Evolutionary conservation across 2,113 vertebrate species (phyloP).

Genomic region (Copsychus sechellarum): DNA sequence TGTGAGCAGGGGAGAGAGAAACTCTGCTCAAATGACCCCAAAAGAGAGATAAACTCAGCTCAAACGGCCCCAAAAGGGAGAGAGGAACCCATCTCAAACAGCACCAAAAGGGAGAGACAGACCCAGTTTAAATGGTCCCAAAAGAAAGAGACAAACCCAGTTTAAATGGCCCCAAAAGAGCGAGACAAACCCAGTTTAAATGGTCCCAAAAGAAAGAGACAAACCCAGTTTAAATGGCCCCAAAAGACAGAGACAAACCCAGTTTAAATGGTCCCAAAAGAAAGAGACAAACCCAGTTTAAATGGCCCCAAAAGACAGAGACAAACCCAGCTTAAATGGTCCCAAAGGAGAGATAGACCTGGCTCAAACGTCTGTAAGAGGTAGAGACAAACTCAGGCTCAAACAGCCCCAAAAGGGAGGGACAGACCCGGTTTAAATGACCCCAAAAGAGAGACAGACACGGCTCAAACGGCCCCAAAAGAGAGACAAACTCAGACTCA

Average conservation of each 20-base stretch:
- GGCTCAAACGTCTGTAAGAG: too few species aligned
- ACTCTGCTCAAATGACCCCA: too few species aligned
- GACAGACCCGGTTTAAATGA: fast-evolving
- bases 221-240: background rate
- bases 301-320: background rate
- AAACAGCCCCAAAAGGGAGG: too few species aligned
- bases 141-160: background rate
- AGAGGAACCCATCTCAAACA: too few species aligned
- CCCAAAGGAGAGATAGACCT: too few species aligned
- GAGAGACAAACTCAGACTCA: background rate
- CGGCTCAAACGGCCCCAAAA: fast-evolving
- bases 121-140: fast-evolving
- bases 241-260: background rate
- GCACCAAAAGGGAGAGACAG: background rate
- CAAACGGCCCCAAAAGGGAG: background rate
- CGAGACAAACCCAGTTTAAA: background rate
- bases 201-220: too few species aligned
- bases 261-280: background rate
- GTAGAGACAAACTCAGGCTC: too few species aligned
- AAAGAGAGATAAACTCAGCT: too few species aligned
- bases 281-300: fast-evolving
- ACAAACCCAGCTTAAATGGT: too few species aligned
- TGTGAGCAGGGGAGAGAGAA: background rate
- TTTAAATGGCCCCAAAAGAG: background rate
- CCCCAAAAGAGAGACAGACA: background rate